These are phyloP conservation scores for Cryptosula pallasiana DNA, from an alignment of 2,888 invertebrate species.

Conservation along the genomic window DNA sequence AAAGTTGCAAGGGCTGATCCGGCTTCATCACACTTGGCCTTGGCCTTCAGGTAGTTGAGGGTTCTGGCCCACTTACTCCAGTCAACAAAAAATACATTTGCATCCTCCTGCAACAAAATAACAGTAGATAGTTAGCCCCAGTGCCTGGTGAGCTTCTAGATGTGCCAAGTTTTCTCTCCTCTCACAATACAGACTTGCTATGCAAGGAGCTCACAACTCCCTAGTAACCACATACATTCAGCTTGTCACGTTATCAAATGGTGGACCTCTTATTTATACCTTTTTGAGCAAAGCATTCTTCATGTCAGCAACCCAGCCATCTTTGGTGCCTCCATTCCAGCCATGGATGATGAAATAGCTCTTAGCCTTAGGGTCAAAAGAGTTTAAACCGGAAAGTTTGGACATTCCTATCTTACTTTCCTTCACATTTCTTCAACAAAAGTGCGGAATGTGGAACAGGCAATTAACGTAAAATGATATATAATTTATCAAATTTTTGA, in stretches of 20 bases:
- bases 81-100: constrained; percentile 10
- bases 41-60: neutral
- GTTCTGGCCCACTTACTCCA: constrained; percentile 5
- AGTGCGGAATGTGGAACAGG: too few species aligned
- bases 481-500: too few species aligned
- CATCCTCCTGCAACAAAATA: neutral
- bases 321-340: constrained; percentile 3
- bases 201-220: too few species aligned
- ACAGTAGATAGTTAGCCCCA: too few species aligned
- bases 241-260: too few species aligned
- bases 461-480: too few species aligned
- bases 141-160: neutral
- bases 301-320: constrained; percentile 5
- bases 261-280: too few species aligned
- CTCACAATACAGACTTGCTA: too few species aligned
- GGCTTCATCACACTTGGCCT: neutral
- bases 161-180: too few species aligned
- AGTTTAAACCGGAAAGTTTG: neutral
- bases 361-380: constrained; percentile 4
- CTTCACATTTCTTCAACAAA: neutral
- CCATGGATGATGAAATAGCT: constrained; percentile 22
- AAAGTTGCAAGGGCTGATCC: neutral
- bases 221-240: too few species aligned
- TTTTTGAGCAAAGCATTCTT: neutral
- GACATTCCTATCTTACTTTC: neutral